phyloP scores from a whole-genome alignment of 2,797 vertebrate species.

The Gallirallus australis region DNA sequence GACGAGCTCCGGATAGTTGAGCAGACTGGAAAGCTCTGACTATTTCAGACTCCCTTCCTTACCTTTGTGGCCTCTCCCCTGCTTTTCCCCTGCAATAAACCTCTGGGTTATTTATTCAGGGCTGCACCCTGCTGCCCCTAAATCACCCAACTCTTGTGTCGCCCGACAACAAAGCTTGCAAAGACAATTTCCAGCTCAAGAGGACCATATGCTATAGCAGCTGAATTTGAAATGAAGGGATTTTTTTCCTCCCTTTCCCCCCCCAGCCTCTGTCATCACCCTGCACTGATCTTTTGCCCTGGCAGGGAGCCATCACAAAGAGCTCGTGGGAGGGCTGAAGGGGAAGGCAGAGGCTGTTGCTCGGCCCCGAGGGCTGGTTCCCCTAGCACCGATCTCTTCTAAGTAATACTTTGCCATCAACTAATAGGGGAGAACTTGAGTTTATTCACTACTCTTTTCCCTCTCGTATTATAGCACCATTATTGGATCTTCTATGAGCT shows the following conservation, averaged over 20 bases:
- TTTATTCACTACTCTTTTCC: background rate
- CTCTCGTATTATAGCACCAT: background rate
- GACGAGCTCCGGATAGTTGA: background rate
- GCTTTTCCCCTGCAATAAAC: background rate
- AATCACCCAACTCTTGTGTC: background rate
- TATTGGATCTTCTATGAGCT: constrained; percentile 30
- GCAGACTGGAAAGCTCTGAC: background rate
- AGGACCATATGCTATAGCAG: constrained; percentile 60
- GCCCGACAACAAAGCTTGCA: background rate
- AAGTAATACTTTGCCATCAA: background rate
- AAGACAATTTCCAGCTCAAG: constrained; percentile 68
- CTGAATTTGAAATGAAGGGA: constrained; percentile 59
- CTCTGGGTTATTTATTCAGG: constrained; percentile 38
- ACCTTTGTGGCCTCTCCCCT: background rate
- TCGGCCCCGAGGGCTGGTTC: background rate
- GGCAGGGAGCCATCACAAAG: constrained; percentile 60
- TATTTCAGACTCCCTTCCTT: background rate
- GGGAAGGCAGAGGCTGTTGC: background rate
- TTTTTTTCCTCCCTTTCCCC: background rate
- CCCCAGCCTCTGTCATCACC: background rate
- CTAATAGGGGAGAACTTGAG: background rate
- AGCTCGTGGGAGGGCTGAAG: background rate
- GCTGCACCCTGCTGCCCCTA: background rate
- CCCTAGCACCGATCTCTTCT: background rate
- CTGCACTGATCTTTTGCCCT: constrained; percentile 30